Evolutionary conservation across 2,113 vertebrate genomes (phyloP), one percentile per base, ranked within the genome.

Genomic region (Deroptyus accipitrinus): DNA sequence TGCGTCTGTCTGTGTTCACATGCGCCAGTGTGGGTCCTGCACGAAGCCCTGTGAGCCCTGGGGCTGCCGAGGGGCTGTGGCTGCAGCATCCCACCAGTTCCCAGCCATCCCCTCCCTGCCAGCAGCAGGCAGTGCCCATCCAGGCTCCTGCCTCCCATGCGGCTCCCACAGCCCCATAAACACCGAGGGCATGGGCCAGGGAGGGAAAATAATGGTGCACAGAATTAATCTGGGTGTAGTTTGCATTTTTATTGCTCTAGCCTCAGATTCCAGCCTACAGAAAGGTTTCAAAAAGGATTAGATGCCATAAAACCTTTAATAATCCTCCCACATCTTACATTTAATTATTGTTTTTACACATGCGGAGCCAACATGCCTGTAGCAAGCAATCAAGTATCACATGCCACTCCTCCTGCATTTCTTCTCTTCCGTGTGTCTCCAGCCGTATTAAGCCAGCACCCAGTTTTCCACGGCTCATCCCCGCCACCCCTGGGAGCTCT

Each of bases 261-360:
- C 91, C 96, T 94, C 92, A 76, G 94, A 86, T 90, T 93, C 80
- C 96, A 97, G 91, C 93, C 92, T 67, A 94, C 95, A 88, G 96
- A 96, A 95, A 94, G 94, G 96, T 95, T 95, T 94, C 86, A 87
- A 88, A 96, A 92, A 94, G 93, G 94, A 96, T 95, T 96, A 94
- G 95, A 95, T 89, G 91, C 95, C 87, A 94, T 96, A 95, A 97
- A 95, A 96, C 95, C 96, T 95, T 96, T 94, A 94, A 96, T 96
- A 95, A 96, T 95, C 92, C 92, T 90, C 96, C 96, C 96, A 96
- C 95, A 92, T 91, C 94, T 94, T 75, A 52, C 14, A 61, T 78
- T 96, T 97, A 97, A 97, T 96, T 95, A 96, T 93, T 96, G 92
- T 97, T 97, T 97, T 97, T 94, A 81, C 87, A 84, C 92, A 86